Base-by-base conservation (phyloP, 1,140 invertebrate genomes). In the Diachasmimorpha longicaudata region DNA sequence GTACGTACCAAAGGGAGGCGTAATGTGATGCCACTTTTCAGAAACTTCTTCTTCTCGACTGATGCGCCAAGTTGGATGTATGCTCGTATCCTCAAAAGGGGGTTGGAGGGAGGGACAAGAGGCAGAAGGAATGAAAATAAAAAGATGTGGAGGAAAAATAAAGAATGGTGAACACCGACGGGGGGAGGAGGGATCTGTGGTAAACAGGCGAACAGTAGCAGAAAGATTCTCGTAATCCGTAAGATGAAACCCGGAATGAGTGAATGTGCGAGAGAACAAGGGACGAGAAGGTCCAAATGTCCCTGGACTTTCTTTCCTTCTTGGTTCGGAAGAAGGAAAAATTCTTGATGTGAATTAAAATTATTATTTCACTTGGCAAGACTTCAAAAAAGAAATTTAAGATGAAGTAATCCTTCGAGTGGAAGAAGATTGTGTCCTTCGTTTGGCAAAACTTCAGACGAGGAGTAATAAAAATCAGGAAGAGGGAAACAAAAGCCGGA, bases 201-300 rank as follows among this genome's bases (percentile, higher is more conserved):
- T 48, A 48, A 48, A 16, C n/a, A 14, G 44, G 44, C 44, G 44
- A 48, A 48, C 44, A 16, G 44, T 48, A 48, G 75, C 52, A 66
- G 31, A 44, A 73, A 44, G 75, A 82, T 81, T 79, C 77, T 81
- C 79, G 75, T 79, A 80, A 81, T 77, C 79, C 75, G 81, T 82
- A 82, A 82, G 78, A 81, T 81, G 81, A 82, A 80, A 82, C 79
- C 72, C 73, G 23, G 44, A 48, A 48, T 48, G 44, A 48, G 44
- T 48, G 44, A 14, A 16, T 13, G n/a, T 13, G n/a, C 44, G 44
- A 48, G 44, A 48, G 11, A 16, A 48, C 3, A 9, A 48, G 44
- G n/a, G 31, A 31, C 2, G 31, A 31, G 31, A 31, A 31, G 31
- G 31, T 31, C 31, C 2, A 31, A 31, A 31, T 31, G 31, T 31